These are phyloP conservation scores for Clarias magur DNA, from an alignment of 2,113 vertebrate species.

Conservation along the genomic window DNA sequence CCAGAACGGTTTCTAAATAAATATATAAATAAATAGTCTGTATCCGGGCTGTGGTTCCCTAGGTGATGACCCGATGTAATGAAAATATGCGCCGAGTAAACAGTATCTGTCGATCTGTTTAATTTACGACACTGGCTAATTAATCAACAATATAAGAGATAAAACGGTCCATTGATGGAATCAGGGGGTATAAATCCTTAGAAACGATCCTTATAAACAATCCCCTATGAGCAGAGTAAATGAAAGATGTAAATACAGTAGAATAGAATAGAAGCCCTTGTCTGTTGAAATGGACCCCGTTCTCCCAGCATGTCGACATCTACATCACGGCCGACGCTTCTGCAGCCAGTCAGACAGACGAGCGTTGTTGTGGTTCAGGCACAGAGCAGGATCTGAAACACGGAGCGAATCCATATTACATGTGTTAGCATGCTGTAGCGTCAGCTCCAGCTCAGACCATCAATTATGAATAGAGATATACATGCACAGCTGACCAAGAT, in stretches of 20 bases:
- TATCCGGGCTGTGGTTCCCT: neutral
- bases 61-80: neutral
- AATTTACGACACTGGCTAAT: neutral
- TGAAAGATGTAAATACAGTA: neutral
- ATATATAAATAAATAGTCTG: too few species aligned
- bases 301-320: neutral
- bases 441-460: constrained; percentile 85
- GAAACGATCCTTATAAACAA: neutral
- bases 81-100: neutral
- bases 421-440: constrained; percentile 79
- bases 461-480: constrained; percentile 95
- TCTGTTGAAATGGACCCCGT: neutral
- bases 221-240: neutral
- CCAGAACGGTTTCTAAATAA: too few species aligned
- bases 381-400: constrained; percentile 73
- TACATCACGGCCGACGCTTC: constrained; percentile 13
- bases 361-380: constrained; percentile 63
- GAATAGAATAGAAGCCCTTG: neutral
- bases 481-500: constrained; percentile 53
- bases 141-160: neutral
- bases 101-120: neutral
- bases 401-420: constrained; percentile 84
- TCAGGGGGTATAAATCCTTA: neutral
- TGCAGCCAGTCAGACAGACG: constrained; percentile 61
- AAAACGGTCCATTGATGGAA: neutral